Evolutionary conservation across 37 sponge, comb jelly and placozoan genomes (phyloP).

Genomic region (Oopsacas minuta): DNA sequence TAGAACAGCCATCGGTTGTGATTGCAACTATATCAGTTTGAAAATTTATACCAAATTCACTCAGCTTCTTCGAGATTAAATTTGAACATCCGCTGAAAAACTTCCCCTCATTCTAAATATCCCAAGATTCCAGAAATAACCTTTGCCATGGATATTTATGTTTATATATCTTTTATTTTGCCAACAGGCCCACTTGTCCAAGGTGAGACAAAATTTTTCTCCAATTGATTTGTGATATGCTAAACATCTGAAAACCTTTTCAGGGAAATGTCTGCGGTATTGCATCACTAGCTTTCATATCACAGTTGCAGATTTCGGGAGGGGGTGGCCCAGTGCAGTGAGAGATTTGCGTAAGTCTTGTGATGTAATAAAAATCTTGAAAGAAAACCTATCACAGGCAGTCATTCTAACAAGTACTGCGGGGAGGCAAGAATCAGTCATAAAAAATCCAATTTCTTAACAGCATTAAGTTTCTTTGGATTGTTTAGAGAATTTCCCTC

Average conservation of each 20-base stretch:
- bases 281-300: not conserved
- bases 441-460: not conserved
- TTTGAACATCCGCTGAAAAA: too few species aligned
- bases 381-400: not conserved
- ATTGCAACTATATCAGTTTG: too few species aligned
- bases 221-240: not conserved
- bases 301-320: not conserved
- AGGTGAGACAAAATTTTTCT: not conserved
- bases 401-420: conserved; percentile 8
- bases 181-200: not conserved
- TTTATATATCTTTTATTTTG: not conserved
- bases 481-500: not conserved
- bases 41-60: too few species aligned
- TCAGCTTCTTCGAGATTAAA: too few species aligned
- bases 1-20: too few species aligned
- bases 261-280: not conserved
- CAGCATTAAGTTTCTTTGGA: not conserved
- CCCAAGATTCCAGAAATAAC: not conserved
- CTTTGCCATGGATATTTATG: not conserved
- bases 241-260: not conserved
- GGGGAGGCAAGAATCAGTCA: not conserved
- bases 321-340: not conserved
- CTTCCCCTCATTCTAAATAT: not conserved
- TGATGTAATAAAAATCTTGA: not conserved
- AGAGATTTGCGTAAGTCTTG: conserved; percentile 1